Evolutionary conservation across 2,888 invertebrate genomes (phyloP), one percentile per base, ranked within the genome.

Genomic region (Zhengitettix transpicula): DNA sequence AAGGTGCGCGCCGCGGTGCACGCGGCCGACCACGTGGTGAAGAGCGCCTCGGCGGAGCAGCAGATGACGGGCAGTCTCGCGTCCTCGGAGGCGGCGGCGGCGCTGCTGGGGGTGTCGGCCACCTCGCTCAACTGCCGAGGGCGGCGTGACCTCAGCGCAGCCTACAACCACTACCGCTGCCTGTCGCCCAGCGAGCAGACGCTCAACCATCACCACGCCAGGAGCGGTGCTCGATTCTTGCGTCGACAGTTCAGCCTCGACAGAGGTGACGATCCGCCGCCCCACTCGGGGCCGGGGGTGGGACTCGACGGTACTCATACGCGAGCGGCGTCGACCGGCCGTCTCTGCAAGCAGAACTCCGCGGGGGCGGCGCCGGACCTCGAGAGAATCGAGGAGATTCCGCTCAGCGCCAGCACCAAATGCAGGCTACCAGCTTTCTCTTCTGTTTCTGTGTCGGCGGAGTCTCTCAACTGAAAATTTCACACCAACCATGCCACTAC

Each of bases 81-180:
- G 40, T n/a, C n/a, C 55, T 28, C 28, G 10, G 53, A 10, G 53
- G 53, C 1, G 16, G 42, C 40, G 55, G 59, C 52, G 44, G 55
- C 16, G 55, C 51, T 10, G 44, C 42, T 12, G 51, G 56, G 14
- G 12, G 52, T 52, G 65, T 67, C 58, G 69, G 71, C 56, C 65
- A 28, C 28, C 28, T 28, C 28, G 28, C 28, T 28, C 28, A 28
- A 28, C 28, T 28, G 28, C 7, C 71, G 67, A 69, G 72, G 54
- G 71, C 72, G 79, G 65, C 78, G 77, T 66, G 87, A 86, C 67
- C 75, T 85, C 55, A 85, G 85, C 70, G 82, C 83, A 0, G 84
- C 86, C 3, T 88, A 87, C 71, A 83, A 84, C 68, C 84, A 86
- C 65, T 87, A 87, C 72, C 81, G 84, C 70, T 85, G 83, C 69